Conservation (phyloP, 2,113 vertebrate genomes). For the Thryonomys swinderianus region DNA sequence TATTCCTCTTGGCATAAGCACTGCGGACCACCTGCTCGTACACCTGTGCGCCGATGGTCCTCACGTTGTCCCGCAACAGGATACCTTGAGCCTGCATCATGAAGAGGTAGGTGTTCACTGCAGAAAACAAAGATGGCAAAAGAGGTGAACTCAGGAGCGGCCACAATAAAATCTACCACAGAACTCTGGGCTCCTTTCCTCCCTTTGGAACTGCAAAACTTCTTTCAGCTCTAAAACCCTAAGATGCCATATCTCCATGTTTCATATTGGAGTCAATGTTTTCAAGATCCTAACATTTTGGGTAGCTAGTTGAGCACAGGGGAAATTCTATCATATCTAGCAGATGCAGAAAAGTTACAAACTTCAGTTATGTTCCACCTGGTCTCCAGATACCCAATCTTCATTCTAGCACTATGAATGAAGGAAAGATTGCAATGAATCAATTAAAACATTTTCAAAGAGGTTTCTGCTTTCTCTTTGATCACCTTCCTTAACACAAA, state of each 20-base stretch:
- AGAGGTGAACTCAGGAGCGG: neutral
- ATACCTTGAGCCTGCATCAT: conserved; percentile 98
- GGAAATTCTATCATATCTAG: neutral
- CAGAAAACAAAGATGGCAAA: neutral
- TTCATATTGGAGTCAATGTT: neutral
- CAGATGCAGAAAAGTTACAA: neutral
- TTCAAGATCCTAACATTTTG: neutral
- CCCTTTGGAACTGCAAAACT: neutral
- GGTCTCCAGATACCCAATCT: neutral
- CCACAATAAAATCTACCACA: rapidly evolving
- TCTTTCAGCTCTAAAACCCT: neutral
- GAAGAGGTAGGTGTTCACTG: conserved; percentile 99
- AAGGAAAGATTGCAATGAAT: neutral
- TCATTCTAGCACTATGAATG: neutral
- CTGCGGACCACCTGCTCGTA: conserved; percentile 97
- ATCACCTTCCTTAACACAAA: neutral
- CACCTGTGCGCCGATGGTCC: conserved; percentile 95
- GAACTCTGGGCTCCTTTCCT: neutral
- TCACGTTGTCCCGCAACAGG: conserved; percentile 95
- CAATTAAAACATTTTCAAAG: neutral
- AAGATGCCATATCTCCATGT: neutral
- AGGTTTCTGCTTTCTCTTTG: neutral
- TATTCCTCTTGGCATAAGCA: conserved; percentile 93
- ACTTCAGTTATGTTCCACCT: neutral
- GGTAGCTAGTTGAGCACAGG: neutral